Evolutionary conservation across 2,113 vertebrate genomes (phyloP).

Genomic region (Nanorana parkeri): DNA sequence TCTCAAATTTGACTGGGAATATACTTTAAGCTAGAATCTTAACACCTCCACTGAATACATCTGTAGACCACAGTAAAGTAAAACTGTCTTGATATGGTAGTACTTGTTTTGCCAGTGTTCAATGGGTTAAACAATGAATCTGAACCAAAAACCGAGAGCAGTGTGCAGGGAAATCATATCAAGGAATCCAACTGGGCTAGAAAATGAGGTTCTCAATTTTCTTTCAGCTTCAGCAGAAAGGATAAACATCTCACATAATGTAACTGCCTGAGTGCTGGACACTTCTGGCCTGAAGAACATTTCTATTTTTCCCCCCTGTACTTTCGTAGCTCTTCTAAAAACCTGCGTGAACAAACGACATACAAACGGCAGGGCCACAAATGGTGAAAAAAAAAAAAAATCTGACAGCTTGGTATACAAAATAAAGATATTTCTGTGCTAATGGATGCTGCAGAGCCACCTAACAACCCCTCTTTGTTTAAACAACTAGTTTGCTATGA

Average conservation of each 20-base stretch:
- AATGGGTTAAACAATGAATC: conserved; percentile 38
- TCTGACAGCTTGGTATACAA: too few relatives aligned
- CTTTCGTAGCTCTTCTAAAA: background rate
- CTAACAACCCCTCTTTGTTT: too few relatives aligned
- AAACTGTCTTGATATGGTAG: background rate
- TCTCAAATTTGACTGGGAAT: too few relatives aligned
- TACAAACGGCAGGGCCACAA: background rate
- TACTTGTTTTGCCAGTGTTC: background rate
- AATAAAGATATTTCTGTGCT: too few relatives aligned
- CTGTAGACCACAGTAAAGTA: too few relatives aligned
- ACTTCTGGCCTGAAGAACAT: background rate
- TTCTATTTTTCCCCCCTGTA: background rate
- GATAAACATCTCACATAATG: conserved; percentile 43
- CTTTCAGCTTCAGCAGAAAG: conserved; percentile 52
- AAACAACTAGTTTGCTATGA: too few relatives aligned
- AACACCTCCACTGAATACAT: too few relatives aligned
- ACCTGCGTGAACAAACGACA: background rate
- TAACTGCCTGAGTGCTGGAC: conserved; percentile 32
- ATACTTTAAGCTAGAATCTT: too few relatives aligned
- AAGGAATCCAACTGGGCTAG: conserved; percentile 50
- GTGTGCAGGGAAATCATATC: conserved; percentile 51
- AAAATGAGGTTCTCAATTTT: conserved; percentile 56
- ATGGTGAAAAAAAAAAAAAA: background rate
- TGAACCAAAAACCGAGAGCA: conserved; percentile 12
- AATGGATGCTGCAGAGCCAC: too few relatives aligned